These are phyloP conservation scores for Sardina pilchardus DNA, from an alignment of 2,113 vertebrate species.

Conservation along the genomic window DNA sequence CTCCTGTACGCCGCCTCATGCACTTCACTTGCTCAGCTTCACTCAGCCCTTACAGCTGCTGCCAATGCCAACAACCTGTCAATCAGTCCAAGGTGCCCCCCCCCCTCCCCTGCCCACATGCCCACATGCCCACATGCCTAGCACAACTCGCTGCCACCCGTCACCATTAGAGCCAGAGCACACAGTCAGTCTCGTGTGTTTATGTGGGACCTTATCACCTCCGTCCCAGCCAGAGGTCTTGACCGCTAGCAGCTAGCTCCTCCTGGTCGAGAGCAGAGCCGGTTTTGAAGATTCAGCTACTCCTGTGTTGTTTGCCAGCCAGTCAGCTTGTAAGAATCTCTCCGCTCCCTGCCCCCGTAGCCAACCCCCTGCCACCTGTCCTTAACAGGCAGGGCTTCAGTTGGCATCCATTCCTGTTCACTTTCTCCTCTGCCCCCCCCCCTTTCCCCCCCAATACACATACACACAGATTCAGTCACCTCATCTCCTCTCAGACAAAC, in stretches of 20 bases:
- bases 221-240: neutral
- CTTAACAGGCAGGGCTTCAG: neutral
- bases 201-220: neutral
- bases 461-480: neutral
- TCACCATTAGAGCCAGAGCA: neutral
- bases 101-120: too few species aligned
- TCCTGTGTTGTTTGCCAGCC: neutral
- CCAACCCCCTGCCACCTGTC: neutral
- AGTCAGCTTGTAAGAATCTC: neutral
- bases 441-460: conserved; percentile 17
- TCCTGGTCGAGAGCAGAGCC: neutral
- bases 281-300: neutral
- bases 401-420: neutral
- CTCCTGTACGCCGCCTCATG: conserved; percentile 20
- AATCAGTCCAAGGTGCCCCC: neutral
- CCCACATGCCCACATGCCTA: conserved; percentile 31
- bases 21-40: conserved; percentile 4
- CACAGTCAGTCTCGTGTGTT: neutral
- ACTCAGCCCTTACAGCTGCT: conserved; percentile 12
- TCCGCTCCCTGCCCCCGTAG: neutral
- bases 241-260: neutral
- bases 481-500: conserved; percentile 4
- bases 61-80: neutral
- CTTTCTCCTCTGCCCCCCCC: conserved; percentile 9
- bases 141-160: conserved; percentile 13